phyloP scores from a whole-genome alignment of 1,140 invertebrate genomes.

The Tachypleus tridentatus region DNA sequence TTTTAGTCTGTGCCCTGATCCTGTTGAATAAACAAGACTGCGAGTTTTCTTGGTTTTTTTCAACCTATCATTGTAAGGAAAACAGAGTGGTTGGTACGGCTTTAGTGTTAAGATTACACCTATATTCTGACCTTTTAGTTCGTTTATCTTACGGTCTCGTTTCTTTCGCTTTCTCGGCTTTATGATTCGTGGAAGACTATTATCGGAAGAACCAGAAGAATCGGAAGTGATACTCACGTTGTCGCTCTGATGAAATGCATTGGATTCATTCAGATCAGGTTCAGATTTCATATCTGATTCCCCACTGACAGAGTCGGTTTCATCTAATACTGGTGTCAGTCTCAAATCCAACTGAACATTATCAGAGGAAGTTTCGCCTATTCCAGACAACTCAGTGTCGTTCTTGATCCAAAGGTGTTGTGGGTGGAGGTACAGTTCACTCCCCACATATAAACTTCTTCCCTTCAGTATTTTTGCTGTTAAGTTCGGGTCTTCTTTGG shows the following conservation, averaged over 20 bases:
- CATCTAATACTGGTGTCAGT: no score
- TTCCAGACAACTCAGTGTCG: no score
- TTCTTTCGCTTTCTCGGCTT: conserved; percentile 77
- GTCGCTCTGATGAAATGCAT: conserved; percentile 7
- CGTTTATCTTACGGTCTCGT: conserved; percentile 45
- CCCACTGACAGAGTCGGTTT: no score
- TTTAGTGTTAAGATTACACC: conserved; percentile 31
- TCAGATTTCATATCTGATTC: no score
- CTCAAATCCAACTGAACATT: no score
- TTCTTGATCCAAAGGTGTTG: no score
- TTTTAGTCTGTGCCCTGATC: no score
- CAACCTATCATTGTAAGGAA: conserved; percentile 26
- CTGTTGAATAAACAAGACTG: no score
- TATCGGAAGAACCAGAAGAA: conserved; percentile 56
- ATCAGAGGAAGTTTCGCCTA: no score
- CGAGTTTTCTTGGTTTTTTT: no score
- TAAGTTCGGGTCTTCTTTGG: no score
- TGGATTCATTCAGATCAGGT: no score
- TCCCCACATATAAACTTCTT: conserved; percentile 6
- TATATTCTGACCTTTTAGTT: conserved; percentile 3
- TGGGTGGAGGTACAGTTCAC: background rate
- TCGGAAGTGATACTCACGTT: conserved; percentile 40
- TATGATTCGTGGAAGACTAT: conserved; percentile 68
- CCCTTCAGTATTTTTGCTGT: conserved; percentile 8
- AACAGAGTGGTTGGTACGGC: conserved; percentile 33